phyloP scores from a whole-genome alignment of 1,140 invertebrate species.

The Pseudomyrmex flavicornis region DNA sequence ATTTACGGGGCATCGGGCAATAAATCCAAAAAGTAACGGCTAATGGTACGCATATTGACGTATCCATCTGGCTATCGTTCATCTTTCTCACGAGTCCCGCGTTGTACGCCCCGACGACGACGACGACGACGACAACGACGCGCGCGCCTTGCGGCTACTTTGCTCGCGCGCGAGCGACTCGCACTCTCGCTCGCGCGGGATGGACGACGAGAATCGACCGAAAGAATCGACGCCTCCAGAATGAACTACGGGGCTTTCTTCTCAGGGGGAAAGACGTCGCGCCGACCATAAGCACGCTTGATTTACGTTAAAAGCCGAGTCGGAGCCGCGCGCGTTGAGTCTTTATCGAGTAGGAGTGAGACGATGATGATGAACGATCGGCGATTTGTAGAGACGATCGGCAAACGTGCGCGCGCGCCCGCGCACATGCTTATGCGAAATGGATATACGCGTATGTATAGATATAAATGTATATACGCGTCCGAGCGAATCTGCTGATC shows the following conservation, averaged over 20 bases:
- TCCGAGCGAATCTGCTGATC: constrained; percentile 47
- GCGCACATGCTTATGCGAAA: constrained; percentile 21
- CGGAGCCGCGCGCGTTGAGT: constrained; percentile 57
- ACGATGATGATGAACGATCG: constrained; percentile 71
- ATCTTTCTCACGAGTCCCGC: constrained; percentile 79
- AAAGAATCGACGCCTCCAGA: constrained; percentile 41
- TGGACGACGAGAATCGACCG: constrained; percentile 48
- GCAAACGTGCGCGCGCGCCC: constrained; percentile 12
- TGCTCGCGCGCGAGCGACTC: constrained; percentile 40
- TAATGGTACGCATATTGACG: constrained; percentile 76
- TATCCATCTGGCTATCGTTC: constrained; percentile 79
- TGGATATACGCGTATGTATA: constrained; percentile 27
- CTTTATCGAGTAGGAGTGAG: constrained; percentile 69
- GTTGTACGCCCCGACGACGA: constrained; percentile 48
- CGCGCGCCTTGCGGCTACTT: constrained; percentile 68
- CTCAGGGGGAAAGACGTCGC: constrained; percentile 16
- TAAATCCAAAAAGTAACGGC: constrained; percentile 75
- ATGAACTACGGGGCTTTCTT: constrained; percentile 49
- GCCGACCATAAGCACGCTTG: constrained; percentile 67
- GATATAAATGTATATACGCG: constrained; percentile 3
- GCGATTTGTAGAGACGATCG: constrained; percentile 68
- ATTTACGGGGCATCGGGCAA: constrained; percentile 71
- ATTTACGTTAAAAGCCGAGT: constrained; percentile 73
- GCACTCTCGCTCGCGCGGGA: background rate
- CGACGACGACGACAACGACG: background rate